phyloP scores from a whole-genome alignment of 2,797 vertebrate genomes.

The Chiloscyllium punctatum region DNA sequence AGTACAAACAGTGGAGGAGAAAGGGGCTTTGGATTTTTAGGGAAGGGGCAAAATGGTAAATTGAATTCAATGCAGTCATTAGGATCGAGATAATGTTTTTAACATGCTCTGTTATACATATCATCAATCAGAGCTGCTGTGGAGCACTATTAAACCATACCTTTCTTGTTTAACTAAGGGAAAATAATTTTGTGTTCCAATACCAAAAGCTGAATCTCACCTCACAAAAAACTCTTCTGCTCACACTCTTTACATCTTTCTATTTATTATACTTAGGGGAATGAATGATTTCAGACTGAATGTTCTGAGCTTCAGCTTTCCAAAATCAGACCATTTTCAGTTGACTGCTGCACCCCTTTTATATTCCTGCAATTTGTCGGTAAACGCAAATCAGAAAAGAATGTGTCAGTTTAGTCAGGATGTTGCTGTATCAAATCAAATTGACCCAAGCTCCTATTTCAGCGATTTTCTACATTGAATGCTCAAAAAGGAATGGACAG shows the following conservation, averaged over 20 bases:
- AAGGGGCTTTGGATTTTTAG: not conserved
- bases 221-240: constrained; percentile 77
- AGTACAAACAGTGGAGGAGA: not conserved
- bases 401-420: too few relatives aligned
- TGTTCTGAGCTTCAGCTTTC: not conserved
- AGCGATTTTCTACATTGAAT: too few relatives aligned
- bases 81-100: not conserved
- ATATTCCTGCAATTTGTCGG: not conserved
- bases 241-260: constrained; percentile 68
- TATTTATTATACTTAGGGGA: constrained; percentile 44
- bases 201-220: constrained; percentile 50
- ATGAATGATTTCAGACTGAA: not conserved
- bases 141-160: not conserved
- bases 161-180: not conserved
- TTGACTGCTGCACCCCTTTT: not conserved
- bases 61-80: not conserved
- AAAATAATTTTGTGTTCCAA: not conserved
- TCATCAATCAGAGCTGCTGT: not conserved
- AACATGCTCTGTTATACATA: not conserved
- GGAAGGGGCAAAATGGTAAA: not conserved
- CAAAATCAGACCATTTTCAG: not conserved
- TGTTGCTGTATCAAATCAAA: too few relatives aligned
- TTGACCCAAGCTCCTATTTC: too few relatives aligned
- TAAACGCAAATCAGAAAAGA: too few relatives aligned
- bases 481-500: too few relatives aligned